Evolutionary conservation across 2,888 invertebrate species (phyloP).

Genomic region (Marronus borbonicus): DNA sequence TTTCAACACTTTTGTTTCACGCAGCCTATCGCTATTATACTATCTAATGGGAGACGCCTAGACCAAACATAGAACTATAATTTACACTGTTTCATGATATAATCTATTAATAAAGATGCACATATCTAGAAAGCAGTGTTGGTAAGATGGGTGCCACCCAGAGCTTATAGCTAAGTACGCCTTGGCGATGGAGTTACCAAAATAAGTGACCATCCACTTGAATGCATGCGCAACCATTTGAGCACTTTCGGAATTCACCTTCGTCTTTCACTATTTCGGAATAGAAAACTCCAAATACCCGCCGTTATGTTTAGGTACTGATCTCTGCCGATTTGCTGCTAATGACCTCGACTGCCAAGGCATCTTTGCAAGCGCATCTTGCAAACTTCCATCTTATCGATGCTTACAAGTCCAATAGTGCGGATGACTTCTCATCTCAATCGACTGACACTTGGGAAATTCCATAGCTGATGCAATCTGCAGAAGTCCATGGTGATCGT

Average conservation of each 20-base stretch:
- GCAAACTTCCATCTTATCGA: constrained; percentile 97
- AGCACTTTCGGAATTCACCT: constrained; percentile 66
- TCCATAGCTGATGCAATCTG: constrained; percentile 94
- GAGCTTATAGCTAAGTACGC: too few species aligned
- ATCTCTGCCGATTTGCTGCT: constrained; percentile 97
- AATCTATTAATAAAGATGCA: too few species aligned
- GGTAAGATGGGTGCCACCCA: too few species aligned
- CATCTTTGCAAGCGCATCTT: constrained; percentile 92
- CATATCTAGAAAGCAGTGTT: too few species aligned
- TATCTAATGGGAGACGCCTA: too few species aligned
- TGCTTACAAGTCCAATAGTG: constrained; percentile 91
- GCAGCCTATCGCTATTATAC: too few species aligned
- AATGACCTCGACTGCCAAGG: constrained; percentile 88
- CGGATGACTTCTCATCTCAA: constrained; percentile 95
- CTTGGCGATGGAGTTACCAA: too few species aligned
- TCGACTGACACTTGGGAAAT: constrained; percentile 96
- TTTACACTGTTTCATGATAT: too few species aligned
- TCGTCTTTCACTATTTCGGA: constrained; percentile 95
- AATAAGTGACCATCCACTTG: too few species aligned
- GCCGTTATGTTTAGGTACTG: constrained; percentile 86
- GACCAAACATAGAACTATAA: too few species aligned
- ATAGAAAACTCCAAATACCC: constrained; percentile 94
- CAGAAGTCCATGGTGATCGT: constrained; percentile 94
- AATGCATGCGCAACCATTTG: too few species aligned
- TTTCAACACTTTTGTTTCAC: too few species aligned